Percentiles rank a stretch among this genome's conserved stretches.
Conservation (phyloP, 2,113 vertebrate species). For the Carettochelys insculpta region DNA sequence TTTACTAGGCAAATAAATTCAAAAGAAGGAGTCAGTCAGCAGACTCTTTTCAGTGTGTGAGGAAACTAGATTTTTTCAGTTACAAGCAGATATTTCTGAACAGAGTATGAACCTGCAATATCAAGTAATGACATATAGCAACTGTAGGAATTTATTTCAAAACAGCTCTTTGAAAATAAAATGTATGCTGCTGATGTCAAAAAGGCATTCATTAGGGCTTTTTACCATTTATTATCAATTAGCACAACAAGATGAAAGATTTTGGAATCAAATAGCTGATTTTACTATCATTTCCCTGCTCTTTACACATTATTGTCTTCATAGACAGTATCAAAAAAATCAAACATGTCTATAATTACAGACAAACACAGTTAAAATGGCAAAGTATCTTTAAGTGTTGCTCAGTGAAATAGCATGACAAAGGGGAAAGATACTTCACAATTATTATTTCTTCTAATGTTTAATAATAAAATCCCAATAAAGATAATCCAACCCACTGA, state of each 20-base stretch:
- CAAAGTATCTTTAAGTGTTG: neutral
- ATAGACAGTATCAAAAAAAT: neutral
- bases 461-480: neutral
- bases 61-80: conserved; percentile 23
- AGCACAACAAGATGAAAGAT: neutral
- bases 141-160: neutral
- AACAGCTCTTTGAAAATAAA: neutral
- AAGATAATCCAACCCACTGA: neutral
- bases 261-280: neutral
- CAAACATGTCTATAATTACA: neutral
- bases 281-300: neutral
- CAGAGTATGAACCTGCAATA: neutral
- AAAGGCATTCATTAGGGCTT: neutral
- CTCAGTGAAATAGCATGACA: neutral
- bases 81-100: conserved; percentile 40
- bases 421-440: neutral
- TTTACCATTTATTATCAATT: neutral
- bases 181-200: neutral
- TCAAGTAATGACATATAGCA: neutral
- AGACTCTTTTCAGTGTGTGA: neutral
- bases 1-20: conserved; percentile 80
- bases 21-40: conserved; percentile 45
- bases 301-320: neutral
- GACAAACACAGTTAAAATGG: neutral
- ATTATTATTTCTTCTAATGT: neutral